Conservation (phyloP, 1,140 invertebrate species). For the Antheraea pernyi region DNA sequence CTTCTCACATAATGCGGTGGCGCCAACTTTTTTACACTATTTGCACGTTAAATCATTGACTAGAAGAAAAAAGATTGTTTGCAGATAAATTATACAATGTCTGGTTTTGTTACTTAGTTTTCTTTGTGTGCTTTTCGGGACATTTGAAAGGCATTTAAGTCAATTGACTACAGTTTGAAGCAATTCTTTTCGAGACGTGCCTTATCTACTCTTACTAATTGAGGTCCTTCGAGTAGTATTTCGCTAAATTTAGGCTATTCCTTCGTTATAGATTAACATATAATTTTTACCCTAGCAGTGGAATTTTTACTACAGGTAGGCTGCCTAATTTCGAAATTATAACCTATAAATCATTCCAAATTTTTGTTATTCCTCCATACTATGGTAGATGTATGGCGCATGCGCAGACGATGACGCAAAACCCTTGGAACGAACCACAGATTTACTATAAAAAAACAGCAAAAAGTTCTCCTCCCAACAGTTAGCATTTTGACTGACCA, state of each 20-base stretch:
- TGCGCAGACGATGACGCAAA: constrained; percentile 65
- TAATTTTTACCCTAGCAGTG: background rate
- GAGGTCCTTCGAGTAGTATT: no score
- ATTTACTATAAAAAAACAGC: constrained; percentile 22
- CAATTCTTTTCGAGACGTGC: no score
- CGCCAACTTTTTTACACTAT: constrained; percentile 24
- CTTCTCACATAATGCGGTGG: constrained; percentile 14
- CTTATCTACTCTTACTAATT: no score
- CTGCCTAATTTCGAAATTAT: background rate
- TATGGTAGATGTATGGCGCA: constrained; percentile 23
- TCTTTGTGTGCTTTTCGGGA: background rate
- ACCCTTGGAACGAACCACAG: constrained; percentile 33
- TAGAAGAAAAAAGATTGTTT: background rate
- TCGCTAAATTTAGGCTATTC: background rate
- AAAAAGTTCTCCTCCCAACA: constrained; percentile 41
- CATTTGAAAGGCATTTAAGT: background rate
- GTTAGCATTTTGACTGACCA: constrained; percentile 44
- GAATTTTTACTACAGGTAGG: background rate
- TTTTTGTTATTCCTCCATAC: background rate
- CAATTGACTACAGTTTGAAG: no score
- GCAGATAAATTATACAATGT: constrained; percentile 3
- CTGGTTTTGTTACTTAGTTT: background rate
- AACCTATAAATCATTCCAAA: background rate
- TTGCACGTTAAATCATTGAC: background rate
- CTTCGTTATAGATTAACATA: background rate